These are phyloP conservation scores for Macrostomum lignano DNA, from an alignment of 1,140 invertebrate genomes.

Conservation along the genomic window DNA sequence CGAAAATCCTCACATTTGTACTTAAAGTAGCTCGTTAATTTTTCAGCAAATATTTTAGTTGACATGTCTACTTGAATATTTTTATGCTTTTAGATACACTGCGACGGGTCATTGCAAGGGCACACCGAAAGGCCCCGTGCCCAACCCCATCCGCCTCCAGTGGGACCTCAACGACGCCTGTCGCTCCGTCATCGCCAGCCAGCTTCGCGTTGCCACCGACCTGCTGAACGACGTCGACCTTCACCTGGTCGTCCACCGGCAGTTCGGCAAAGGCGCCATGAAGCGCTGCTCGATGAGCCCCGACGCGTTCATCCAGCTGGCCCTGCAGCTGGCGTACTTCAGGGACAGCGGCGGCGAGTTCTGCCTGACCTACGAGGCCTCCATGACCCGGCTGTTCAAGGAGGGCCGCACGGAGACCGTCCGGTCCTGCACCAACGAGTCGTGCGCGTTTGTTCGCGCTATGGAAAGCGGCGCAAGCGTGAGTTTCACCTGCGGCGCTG, in stretches of 20 bases:
- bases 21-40: neutral
- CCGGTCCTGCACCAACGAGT: slow-evolving; percentile 68
- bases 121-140: neutral
- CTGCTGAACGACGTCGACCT: slow-evolving; percentile 75
- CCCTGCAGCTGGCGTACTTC: slow-evolving; percentile 18
- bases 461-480: slow-evolving; percentile 49
- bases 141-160: neutral
- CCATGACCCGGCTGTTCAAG: slow-evolving; percentile 76
- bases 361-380: slow-evolving; percentile 80
- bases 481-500: no score
- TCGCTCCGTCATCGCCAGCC: no score
- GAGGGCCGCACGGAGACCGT: slow-evolving; percentile 93
- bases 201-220: no score
- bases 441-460: slow-evolving; percentile 55
- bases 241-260: slow-evolving; percentile 42
- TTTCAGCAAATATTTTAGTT: neutral
- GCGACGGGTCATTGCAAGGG: neutral
- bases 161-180: no score
- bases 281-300: slow-evolving; percentile 26
- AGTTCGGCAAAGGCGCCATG: slow-evolving; percentile 28
- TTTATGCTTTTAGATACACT: neutral
- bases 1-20: neutral
- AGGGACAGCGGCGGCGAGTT: slow-evolving; percentile 56
- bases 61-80: neutral
- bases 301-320: slow-evolving; percentile 24